Base-by-base conservation (phyloP, 2,888 invertebrate species). In the Agonum fuliginosum region DNA sequence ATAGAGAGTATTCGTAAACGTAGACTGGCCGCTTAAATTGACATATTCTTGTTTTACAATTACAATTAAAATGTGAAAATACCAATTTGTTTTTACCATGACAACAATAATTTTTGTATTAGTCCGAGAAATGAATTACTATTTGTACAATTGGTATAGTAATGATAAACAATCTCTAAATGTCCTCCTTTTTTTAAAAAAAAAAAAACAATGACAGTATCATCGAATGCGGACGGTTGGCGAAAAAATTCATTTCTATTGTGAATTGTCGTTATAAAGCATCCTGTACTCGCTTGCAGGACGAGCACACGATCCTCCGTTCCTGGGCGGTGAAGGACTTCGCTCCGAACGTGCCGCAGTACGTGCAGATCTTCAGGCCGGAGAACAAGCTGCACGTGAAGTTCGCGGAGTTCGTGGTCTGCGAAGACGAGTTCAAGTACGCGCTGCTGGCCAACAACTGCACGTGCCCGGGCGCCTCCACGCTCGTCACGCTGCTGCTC, bases 261-360 rank as follows among this genome's bases (percentile, higher is more conserved):
- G 20, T 2, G 17, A 1, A 17, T 48, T 48, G 17, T 48, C 10
- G 8, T 2, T 27, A 5, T 30, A 30, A 30, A 30, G 30, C 8
- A 30, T 8, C 30, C 6, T 84, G 84, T 34, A 2, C 27, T 17
- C 51, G 20, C 14, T 62, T 62, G 4, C 85, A 93, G 91, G 93
- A 93, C 84, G 93, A 93, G 83, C 93, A 93, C 85, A 93, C 93
- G 3, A 93, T 94, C 80, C 87, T 93, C 78, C 87, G 87, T 22
- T 98, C 98, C 6, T 99, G 98, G 98, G 98, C 98, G 51, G 97
- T 99, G 71, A 97, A 98, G 87, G 99, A 99, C 88, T 99, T 97
- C 87, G 98, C 98, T 0, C 98, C 98, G 19, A 93, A 92, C 84
- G 97, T 98, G 80, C 96, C 97, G 20, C 98, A 98, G 88, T 99